These are phyloP conservation scores for Parnassius apollo DNA, from an alignment of 2,888 invertebrate species.

Conservation along the genomic window DNA sequence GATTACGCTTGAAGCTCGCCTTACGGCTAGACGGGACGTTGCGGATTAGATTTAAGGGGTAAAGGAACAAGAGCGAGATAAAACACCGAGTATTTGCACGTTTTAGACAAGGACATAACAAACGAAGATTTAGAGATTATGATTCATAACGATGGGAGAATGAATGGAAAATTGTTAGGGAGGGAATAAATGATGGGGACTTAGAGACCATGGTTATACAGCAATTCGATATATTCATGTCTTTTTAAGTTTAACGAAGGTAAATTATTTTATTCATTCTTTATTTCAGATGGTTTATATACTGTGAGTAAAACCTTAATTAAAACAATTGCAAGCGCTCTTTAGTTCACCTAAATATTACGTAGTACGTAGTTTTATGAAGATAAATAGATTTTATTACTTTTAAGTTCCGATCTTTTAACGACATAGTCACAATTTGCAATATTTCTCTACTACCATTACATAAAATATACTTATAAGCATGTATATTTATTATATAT, in stretches of 20 bases:
- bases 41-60: slow-evolving; percentile 80
- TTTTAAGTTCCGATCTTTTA: no score
- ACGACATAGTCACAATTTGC: no score
- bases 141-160: slow-evolving; percentile 76
- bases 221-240: slow-evolving; percentile 46
- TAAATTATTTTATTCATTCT: no score
- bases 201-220: slow-evolving; percentile 46
- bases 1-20: slow-evolving; percentile 53
- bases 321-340: no score
- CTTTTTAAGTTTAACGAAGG: slow-evolving; percentile 10
- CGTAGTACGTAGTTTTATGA: no score
- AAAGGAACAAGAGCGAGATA: slow-evolving; percentile 70
- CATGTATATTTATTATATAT: no score
- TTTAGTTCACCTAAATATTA: no score
- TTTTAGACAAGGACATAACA: slow-evolving; percentile 56
- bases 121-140: slow-evolving; percentile 78
- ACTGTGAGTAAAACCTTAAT: no score
- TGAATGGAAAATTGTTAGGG: slow-evolving; percentile 78
- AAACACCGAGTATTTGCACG: slow-evolving; percentile 41
- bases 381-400: no score
- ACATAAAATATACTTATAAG: no score
- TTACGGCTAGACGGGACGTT: slow-evolving; percentile 70
- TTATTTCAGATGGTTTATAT: no score
- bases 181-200: slow-evolving; percentile 63
- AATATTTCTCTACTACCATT: no score